Evolutionary conservation across 2,888 invertebrate genomes (phyloP), one percentile per base, ranked within the genome.

Genomic region (Lordiphosa fenestrarum): DNA sequence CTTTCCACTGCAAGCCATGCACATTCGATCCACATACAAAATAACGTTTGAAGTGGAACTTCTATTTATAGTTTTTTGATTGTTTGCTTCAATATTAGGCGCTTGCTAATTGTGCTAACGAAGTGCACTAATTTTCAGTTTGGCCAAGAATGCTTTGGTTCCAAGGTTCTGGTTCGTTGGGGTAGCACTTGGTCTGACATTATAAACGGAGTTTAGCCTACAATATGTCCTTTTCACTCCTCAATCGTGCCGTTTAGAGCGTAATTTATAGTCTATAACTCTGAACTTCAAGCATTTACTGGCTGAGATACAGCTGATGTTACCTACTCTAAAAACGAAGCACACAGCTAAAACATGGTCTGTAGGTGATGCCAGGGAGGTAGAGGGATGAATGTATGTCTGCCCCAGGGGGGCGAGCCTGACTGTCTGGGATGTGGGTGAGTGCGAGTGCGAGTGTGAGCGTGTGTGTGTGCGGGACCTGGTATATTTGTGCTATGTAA

Each of bases 401-500:
- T 44, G 58, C 64, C 78, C 84, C 82, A 52, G 50, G 48, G 66
- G 70, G 73, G 66, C 33, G n/a, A 25, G 53, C 70, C 47, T 56
- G 58, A 46, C 73, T 73, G 77, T 73, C 73, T 73, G 66, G 40
- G 52, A 35, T 42, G 42, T 21, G 25, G n/a, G 53, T 33, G 13
- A 37, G 19, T 2, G 47, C 6, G 39, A n/a, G 19, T 10, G 19
- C 41, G 19, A 19, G 42, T 21, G 35, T 35, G 13, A 51, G 35
- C 47, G 42, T 25, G 35, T 49, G 42, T 25, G 35, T 38, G 13
- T 54, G 35, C 47, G 49, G 35, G 25, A 53, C 67, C 46, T 60
- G 57, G 65, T 74, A 74, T 76, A 74, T 81, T 70, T 77, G 74
- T 82, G 77, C 85, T 77, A 77, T 77, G 85, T 85, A 85, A 80